Base-by-base conservation (phyloP, 2,113 vertebrate genomes). In the Alouatta palliata region DNA sequence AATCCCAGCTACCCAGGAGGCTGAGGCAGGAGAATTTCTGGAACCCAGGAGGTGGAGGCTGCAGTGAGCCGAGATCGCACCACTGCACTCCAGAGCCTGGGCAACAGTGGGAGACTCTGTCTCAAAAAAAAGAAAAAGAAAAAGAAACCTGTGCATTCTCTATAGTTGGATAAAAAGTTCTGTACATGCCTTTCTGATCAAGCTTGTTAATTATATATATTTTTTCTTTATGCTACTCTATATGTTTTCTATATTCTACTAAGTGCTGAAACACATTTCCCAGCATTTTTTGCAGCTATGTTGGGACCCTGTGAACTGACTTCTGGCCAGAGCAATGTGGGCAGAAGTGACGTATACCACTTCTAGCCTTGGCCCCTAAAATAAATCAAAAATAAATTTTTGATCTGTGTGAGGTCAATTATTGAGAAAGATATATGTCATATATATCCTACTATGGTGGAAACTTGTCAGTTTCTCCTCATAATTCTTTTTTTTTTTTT, bases 381-480 rank as follows among this genome's bases (percentile, higher is more conserved):
- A 84, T 77, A 21, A 54, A 52, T 52, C 49, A 52, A 52, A 52
- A 52, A 52, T 52, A 52, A 54, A 86, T 40, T 81, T 87, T 56
- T 73, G 30, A 16, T 83, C 84, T 89, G 45, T 94, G 43, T 71
- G 49, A 64, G 21, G 35, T 77, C 45, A 73, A 4, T 85, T 75
- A 81, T 58, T 90, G 43, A 82, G 56, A 79, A 77, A 52, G 5
- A 35, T 76, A 3, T 91, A 23, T 75, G 40, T 92, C 90, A 73
- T 73, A 17, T 87, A 9, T 21, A 27, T 80, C 52, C 70, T 89
- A 64, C 79, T 94, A 35, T 68, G 12, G 43, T 77, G 11, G 45
- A 52, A 52, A 75, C 92, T 92, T 92, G 43, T 85, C 80, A 91
- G 16, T 83, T 90, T 87, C 61, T 82, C 73, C 12, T 97, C 30